Evolutionary conservation across 2,797 vertebrate species (phyloP).

Genomic region (Hoplostethus mediterraneus): DNA sequence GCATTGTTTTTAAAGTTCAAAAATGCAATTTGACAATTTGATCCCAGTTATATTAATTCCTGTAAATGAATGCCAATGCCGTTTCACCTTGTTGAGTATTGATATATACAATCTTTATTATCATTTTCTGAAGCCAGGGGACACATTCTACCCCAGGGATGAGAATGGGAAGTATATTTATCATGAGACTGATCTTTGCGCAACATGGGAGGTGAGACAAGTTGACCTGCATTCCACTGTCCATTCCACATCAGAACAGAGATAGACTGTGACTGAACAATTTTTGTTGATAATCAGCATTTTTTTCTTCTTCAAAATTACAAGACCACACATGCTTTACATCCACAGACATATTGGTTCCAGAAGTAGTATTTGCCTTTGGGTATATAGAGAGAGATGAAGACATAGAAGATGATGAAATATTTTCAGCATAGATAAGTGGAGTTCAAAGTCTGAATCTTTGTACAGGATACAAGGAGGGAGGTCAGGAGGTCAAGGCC

Average conservation of each 20-base stretch:
- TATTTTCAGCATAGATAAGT: background rate
- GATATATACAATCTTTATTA: background rate
- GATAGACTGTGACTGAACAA: background rate
- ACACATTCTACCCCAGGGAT: constrained; percentile 86
- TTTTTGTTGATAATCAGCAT: background rate
- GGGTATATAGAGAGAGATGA: no score
- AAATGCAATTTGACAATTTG: no score
- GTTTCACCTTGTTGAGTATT: constrained; percentile 2
- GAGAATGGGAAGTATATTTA: constrained; percentile 89
- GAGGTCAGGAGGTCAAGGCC: no score
- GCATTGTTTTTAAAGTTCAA: background rate
- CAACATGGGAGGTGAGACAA: constrained; percentile 93
- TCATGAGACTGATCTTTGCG: constrained; percentile 89
- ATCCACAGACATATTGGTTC: background rate
- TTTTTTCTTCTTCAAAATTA: background rate
- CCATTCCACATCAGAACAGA: background rate
- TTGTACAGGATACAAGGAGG: no score
- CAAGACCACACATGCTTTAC: background rate
- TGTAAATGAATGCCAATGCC: background rate
- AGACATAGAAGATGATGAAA: background rate
- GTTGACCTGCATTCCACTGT: background rate
- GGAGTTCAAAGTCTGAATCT: background rate
- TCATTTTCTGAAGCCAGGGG: constrained; percentile 87
- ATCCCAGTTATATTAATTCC: no score
- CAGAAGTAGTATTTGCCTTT: background rate